phyloP scores from a whole-genome alignment of 1,140 invertebrate species.

The Drosophila trapezifrons region DNA sequence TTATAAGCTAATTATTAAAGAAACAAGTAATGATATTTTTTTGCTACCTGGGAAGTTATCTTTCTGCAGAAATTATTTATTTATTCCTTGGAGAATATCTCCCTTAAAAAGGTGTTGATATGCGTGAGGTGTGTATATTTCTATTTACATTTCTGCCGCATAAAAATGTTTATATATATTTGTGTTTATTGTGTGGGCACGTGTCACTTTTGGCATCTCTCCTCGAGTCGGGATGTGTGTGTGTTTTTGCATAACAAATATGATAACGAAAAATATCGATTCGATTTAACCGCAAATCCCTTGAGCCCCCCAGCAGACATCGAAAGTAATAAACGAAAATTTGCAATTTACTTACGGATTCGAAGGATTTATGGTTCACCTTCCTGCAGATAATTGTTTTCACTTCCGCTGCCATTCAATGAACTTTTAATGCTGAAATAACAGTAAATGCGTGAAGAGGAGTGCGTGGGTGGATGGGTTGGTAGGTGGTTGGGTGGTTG shows the following conservation, averaged over 20 bases:
- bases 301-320: constrained; percentile 22
- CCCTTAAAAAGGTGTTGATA: constrained; percentile 14
- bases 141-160: constrained; percentile 19
- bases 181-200: constrained; percentile 32
- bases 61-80: too few species aligned
- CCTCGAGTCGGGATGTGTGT: constrained; percentile 17
- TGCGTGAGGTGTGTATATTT: constrained; percentile 2
- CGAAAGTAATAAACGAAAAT: constrained; percentile 78
- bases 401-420: constrained; percentile 76
- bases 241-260: constrained; percentile 81
- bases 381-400: constrained; percentile 82
- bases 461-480: background rate
- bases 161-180: constrained; percentile 14
- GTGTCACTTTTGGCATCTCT: constrained; percentile 66
- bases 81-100: too few species aligned
- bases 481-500: constrained; percentile 38
- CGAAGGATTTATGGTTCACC: constrained; percentile 80
- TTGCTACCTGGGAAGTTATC: too few species aligned
- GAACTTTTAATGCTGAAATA: constrained; percentile 81
- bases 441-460: constrained; percentile 65
- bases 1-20: background rate
- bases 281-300: constrained; percentile 78
- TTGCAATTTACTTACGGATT: constrained; percentile 81
- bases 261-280: constrained; percentile 81
- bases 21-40: too few species aligned